Conservation (phyloP, 64 coral and sea anemone species). For the Dendronephthya gigantea region DNA sequence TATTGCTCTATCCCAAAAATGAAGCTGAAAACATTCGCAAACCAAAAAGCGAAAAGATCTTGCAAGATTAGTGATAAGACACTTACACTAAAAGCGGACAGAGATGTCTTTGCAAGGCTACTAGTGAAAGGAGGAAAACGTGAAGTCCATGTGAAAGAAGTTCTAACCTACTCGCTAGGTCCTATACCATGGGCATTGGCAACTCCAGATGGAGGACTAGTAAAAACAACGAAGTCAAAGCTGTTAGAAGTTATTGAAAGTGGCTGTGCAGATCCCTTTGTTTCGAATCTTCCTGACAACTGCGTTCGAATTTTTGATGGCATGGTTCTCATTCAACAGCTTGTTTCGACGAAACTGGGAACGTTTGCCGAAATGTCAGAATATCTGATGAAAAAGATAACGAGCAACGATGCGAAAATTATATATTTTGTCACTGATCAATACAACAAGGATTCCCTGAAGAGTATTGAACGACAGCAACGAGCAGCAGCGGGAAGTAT, state of each 20-base stretch:
- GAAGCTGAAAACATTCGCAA: slow-evolving; percentile 12
- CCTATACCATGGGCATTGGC: slow-evolving; percentile 3
- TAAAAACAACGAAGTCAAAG: background rate
- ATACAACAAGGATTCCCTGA: background rate
- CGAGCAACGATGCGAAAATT: background rate
- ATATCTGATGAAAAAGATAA: slow-evolving; percentile 1
- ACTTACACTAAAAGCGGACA: background rate
- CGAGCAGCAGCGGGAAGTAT: background rate
- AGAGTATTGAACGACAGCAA: background rate
- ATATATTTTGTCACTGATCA: slow-evolving; percentile 16
- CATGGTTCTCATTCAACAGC: background rate
- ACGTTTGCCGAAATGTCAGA: background rate
- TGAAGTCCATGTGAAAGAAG: background rate
- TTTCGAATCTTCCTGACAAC: background rate
- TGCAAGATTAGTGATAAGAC: background rate
- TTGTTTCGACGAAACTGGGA: background rate
- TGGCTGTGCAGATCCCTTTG: background rate
- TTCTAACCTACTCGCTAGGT: background rate
- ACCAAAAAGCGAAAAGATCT: background rate
- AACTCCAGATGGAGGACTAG: background rate
- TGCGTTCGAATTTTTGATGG: slow-evolving; percentile 1
- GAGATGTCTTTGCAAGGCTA: background rate
- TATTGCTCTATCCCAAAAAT: background rate
- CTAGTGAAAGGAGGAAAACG: background rate
- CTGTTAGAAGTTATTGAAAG: slow-evolving; percentile 18